A percentile compares a stretch with the other conserved stretches of the same genome.
phyloP scores from a whole-genome alignment of 2,888 invertebrate genomes.

The Vannuccia rotundouncinata region DNA sequence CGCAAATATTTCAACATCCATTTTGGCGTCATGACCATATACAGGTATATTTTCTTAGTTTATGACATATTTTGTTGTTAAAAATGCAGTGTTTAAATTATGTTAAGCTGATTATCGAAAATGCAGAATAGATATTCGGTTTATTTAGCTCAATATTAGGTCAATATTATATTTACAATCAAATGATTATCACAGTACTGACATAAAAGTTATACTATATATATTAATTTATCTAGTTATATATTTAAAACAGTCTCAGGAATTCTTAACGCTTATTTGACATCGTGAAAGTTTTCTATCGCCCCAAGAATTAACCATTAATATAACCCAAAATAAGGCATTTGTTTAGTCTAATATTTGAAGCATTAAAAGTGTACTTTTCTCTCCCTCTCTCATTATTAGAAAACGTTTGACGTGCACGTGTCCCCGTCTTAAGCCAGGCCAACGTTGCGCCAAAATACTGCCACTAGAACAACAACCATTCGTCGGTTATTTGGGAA shows the following conservation, averaged over 20 bases:
- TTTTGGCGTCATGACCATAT: slow-evolving; percentile 67
- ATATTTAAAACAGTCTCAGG: too few relatives aligned
- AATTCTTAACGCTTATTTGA: too few relatives aligned
- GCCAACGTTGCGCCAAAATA: background rate
- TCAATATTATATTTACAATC: too few relatives aligned
- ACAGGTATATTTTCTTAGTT: slow-evolving; percentile 57
- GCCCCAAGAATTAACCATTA: background rate
- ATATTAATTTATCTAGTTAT: too few relatives aligned
- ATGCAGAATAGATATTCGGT: too few relatives aligned
- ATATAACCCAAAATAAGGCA: background rate
- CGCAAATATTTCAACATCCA: slow-evolving; percentile 50
- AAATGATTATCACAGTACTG: too few relatives aligned
- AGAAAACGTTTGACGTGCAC: background rate
- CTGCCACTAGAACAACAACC: background rate
- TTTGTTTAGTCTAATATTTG: background rate
- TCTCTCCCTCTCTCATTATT: background rate
- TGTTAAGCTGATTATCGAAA: too few relatives aligned
- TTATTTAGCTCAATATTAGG: too few relatives aligned
- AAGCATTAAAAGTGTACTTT: background rate
- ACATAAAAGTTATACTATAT: too few relatives aligned
- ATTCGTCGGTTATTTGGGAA: background rate
- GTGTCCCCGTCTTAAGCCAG: background rate
- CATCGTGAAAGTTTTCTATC: too few relatives aligned
- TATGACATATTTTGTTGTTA: too few relatives aligned
- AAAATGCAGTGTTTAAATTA: too few relatives aligned